Base-by-base conservation (phyloP, 2,888 invertebrate genomes). In the Cylindroiulus punctatus region DNA sequence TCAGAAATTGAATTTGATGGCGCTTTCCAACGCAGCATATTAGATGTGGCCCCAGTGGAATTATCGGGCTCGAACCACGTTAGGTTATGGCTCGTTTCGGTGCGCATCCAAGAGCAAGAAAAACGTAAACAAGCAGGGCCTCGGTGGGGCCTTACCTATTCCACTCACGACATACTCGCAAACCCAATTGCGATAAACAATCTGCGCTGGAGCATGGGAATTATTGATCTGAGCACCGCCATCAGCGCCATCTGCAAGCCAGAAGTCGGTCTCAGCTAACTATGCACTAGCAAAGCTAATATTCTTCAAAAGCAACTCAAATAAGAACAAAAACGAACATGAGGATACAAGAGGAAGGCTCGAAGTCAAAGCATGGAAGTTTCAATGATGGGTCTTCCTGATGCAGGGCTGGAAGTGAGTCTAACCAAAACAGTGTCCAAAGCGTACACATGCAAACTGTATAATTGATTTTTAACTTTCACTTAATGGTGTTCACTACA, bases 111-210 rank as follows among this genome's bases (percentile, higher is more conserved):
- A 52, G 19, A 8, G 10, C 22, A 10, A 22, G 8, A 14, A 30
- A 76, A 30, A 76, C 76, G 76, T 76, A 76, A 76, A 30, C 76
- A 76, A 30, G 76, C 5, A 26, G 30, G 30, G 12, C 76, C 30
- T 76, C 30, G 30, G 76, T 26, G 76, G 76, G 30, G 76, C 30
- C 76, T 76, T 76, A 26, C 76, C 76, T 4, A 76, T 76, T 76
- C 76, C 10, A 30, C 26, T 76, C 76, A 76, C 76, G 76, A 76
- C 76, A 30, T 30, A 76, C 76, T 76, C 76, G 4, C 22, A 76
- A 76, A 76, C 30, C 76, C 76, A 76, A 76, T 76, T 76, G 76
- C 76, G 30, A 76, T 76, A 76, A 76, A 76, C 76, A 76, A 76
- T 76, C 76, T 30, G 76, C 30, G 76, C 4, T 30, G 76, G 76